Conservation (phyloP, 2,888 invertebrate genomes). For the Amaurobius ferox region DNA sequence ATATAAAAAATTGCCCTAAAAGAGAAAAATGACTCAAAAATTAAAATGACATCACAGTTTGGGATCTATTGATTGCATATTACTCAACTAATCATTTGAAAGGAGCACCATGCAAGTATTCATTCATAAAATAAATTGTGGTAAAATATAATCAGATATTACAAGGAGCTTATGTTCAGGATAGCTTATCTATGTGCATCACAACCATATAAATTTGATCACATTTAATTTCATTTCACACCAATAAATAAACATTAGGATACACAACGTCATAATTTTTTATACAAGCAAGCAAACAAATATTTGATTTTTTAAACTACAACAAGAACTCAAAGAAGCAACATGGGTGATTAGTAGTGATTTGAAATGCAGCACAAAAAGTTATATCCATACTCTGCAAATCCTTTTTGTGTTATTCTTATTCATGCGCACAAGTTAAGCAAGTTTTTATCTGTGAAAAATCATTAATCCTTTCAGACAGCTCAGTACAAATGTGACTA, state of each 20-base stretch:
- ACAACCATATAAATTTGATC: constrained; percentile 1
- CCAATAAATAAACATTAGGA: background rate
- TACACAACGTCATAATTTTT: background rate
- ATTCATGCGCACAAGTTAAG: too few relatives aligned
- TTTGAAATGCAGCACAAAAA: background rate
- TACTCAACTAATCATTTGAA: too few relatives aligned
- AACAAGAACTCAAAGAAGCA: background rate
- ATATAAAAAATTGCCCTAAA: too few relatives aligned
- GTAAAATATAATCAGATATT: background rate
- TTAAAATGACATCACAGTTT: too few relatives aligned
- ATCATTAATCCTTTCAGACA: too few relatives aligned
- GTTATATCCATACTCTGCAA: background rate
- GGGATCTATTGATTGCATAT: too few relatives aligned
- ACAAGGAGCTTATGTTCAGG: background rate
- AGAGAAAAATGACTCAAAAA: too few relatives aligned
- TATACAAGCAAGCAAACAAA: background rate
- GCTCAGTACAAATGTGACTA: too few relatives aligned
- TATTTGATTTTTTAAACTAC: background rate
- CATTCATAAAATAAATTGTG: background rate
- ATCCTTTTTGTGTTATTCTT: constrained; percentile 8
- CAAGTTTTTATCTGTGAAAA: too few relatives aligned
- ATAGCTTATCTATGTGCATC: constrained; percentile 2
- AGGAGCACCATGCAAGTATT: too few relatives aligned
- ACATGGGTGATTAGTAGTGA: background rate
- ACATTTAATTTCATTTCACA: background rate